Evolutionary conservation across 2,888 invertebrate genomes (phyloP).

Genomic region (Spisula subtruncata): DNA sequence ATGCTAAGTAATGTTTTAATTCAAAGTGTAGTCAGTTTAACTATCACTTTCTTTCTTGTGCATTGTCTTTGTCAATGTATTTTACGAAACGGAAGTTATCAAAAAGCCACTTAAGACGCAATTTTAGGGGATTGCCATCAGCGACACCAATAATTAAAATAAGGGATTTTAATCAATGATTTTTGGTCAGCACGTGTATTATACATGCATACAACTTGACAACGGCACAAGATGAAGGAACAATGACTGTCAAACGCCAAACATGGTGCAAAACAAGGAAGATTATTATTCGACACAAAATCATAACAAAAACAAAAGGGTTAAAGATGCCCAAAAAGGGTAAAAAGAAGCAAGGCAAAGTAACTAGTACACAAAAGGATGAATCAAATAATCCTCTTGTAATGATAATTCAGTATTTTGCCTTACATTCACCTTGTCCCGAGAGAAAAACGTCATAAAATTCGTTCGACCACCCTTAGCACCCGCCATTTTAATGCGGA

Average conservation of each 20-base stretch:
- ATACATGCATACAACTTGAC: too few species aligned
- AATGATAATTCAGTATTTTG: constrained; percentile 90
- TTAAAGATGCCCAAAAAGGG: background rate
- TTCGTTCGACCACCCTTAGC: constrained; percentile 56
- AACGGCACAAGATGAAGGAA: too few species aligned
- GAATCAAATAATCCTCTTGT: constrained; percentile 13
- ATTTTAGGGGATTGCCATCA: too few species aligned
- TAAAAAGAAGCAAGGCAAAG: constrained; percentile 20
- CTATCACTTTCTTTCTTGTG: too few species aligned
- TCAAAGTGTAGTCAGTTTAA: too few species aligned
- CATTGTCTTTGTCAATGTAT: too few species aligned
- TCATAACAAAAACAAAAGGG: background rate
- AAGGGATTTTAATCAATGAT: too few species aligned
- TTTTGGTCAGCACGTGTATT: too few species aligned
- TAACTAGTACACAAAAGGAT: constrained; percentile 25
- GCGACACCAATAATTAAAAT: too few species aligned
- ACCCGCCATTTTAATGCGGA: constrained; percentile 71
- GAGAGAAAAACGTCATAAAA: constrained; percentile 77
- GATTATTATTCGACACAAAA: background rate
- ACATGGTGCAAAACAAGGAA: constrained; percentile 18
- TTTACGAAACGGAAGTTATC: too few species aligned
- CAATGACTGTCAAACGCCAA: background rate
- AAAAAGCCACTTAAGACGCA: too few species aligned
- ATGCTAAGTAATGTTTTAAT: too few species aligned
- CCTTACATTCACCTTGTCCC: constrained; percentile 77